These are phyloP conservation scores for Raja brachyura DNA, from an alignment of 2,113 vertebrate genomes.

Conservation along the genomic window DNA sequence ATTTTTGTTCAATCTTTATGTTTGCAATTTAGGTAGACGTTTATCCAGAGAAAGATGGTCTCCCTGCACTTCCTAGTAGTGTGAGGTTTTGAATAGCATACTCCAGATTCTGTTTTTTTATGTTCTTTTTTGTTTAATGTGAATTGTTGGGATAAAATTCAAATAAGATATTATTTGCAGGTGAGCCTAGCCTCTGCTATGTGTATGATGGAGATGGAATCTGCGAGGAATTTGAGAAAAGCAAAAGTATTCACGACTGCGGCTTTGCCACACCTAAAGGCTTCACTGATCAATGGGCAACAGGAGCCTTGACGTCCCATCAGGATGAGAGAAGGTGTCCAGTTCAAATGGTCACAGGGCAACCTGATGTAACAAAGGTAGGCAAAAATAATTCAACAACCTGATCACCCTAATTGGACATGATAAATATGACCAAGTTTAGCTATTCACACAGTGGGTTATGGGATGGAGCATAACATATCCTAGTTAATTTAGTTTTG, in stretches of 20 bases:
- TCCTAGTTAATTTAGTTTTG: no score
- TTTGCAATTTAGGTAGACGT: background rate
- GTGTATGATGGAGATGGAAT: conserved; percentile 72
- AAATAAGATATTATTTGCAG: conserved; percentile 53
- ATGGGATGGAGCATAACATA: background rate
- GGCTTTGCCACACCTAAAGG: conserved; percentile 73
- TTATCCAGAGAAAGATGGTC: background rate
- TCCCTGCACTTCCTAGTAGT: no score
- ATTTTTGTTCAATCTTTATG: background rate
- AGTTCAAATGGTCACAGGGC: conserved; percentile 65
- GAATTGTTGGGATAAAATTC: background rate
- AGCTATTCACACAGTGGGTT: background rate
- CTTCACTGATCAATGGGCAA: conserved; percentile 79
- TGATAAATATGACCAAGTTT: background rate
- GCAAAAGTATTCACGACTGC: conserved; percentile 70
- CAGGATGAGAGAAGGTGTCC: conserved; percentile 70
- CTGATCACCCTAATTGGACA: background rate
- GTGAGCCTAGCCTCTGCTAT: conserved; percentile 84
- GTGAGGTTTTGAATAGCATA: no score
- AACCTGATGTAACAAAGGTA: conserved; percentile 72
- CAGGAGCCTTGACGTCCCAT: conserved; percentile 64
- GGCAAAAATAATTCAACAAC: background rate
- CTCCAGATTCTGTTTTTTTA: no score
- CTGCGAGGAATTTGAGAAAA: conserved; percentile 77
- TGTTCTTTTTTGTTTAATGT: background rate